Percentiles rank a stretch among this genome's conserved stretches.
Conservation (phyloP, 2,888 invertebrate genomes). For the Lottia gigantea region DNA sequence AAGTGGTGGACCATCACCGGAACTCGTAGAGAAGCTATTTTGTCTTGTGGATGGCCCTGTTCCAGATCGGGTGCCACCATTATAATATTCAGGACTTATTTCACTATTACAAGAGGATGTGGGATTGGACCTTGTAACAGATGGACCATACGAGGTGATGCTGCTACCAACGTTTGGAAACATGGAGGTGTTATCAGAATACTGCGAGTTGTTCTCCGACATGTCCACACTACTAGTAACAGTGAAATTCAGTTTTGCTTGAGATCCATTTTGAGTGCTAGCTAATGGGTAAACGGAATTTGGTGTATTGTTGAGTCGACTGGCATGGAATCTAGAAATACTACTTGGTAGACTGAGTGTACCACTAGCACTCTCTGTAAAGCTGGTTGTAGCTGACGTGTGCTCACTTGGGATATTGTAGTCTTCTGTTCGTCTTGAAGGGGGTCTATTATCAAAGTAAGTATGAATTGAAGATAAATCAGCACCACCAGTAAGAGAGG, state of each 20-base stretch:
- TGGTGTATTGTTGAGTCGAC: conserved; percentile 29
- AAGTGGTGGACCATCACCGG: conserved; percentile 27
- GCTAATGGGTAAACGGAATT: conserved; percentile 30
- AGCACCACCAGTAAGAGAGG: background rate
- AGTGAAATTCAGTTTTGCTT: conserved; percentile 31
- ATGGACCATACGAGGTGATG: conserved; percentile 40
- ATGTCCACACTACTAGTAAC: conserved; percentile 36
- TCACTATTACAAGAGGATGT: conserved; percentile 25
- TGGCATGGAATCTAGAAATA: conserved; percentile 43
- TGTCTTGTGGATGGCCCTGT: conserved; percentile 35
- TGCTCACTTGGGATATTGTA: conserved; percentile 25
- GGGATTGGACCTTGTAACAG: conserved; percentile 19
- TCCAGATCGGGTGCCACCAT: conserved; percentile 40
- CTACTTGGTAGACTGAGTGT: conserved; percentile 47
- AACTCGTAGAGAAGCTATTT: conserved; percentile 34
- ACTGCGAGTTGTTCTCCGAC: conserved; percentile 37
- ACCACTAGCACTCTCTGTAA: conserved; percentile 33
- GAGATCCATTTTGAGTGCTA: conserved; percentile 31
- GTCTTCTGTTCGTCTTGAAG: too few species aligned
- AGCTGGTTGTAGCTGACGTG: conserved; percentile 29
- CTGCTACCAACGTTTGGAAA: conserved; percentile 50
- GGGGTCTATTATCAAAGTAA: conserved; percentile 9
- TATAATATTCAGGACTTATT: conserved; percentile 40
- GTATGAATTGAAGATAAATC: conserved; percentile 18
- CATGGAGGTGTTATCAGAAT: conserved; percentile 50